Evolutionary conservation across 2,888 invertebrate species (phyloP), one percentile per base, ranked within the genome.

Genomic region (Acanthosoma haemorrhoidale): DNA sequence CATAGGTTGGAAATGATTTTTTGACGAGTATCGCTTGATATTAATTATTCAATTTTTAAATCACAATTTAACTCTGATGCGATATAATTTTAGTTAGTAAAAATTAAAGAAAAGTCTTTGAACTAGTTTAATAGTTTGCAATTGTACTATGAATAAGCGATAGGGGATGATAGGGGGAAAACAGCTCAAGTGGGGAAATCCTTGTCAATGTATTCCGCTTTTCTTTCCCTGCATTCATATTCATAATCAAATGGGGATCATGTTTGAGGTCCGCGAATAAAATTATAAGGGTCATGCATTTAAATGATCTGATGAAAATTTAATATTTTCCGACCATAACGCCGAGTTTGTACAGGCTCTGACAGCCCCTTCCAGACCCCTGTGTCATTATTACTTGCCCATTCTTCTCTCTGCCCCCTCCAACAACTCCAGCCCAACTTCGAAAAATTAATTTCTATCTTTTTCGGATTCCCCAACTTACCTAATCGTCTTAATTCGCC

Each of bases 161-260:
- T 8, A 5, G 4, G 13, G 6, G 5, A 21, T 4, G 9, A 9
- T 32, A 2, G 43, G 13, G 21, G 21, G 21, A 21, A 13, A 25
- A 25, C 25, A 2, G 9, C 25, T 51, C 51, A 25, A 51, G 51
- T 21, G n/a, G 51, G 25, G 4, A 16, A 51, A 51, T 51, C n/a
- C 51, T 51, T 25, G 51, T 51, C 51, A 51, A 51, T 51, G 25
- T 51, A 51, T 51, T 51, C 51, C 21, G 13, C 51, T n/a, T 43
- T 51, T 51, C 51, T 51, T 51, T 51, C 51, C 25, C 51, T 11
- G 21, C 25, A 51, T 51, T 51, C 51, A 51, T 51, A 51, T 51
- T 51, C 51, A 51, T 51, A 51, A 51, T 51, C 51, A 51, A 51
- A 51, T 25, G 51, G 51, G 51, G 51, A 51, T 51, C 51, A 51